phyloP scores from a whole-genome alignment of 1,140 invertebrate genomes.

The Oreohelix idahoensis region DNA sequence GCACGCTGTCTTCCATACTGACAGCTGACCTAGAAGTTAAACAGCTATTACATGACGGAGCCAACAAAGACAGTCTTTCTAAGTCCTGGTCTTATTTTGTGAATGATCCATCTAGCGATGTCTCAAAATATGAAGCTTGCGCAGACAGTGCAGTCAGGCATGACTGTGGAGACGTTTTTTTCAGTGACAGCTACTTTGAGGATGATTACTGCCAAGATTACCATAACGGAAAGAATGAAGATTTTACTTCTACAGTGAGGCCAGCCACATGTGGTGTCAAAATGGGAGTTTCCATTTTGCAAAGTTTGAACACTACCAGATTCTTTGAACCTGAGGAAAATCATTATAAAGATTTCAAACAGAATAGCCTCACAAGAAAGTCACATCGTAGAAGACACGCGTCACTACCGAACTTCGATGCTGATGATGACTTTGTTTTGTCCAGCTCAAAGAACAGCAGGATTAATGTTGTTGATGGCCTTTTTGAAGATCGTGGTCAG shows the following conservation, averaged over 20 bases:
- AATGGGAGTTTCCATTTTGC: neutral
- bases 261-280: neutral
- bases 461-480: neutral
- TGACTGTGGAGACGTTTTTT: no score
- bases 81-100: neutral
- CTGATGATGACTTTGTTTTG: neutral
- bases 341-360: neutral
- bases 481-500: no score
- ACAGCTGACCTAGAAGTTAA: neutral
- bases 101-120: neutral
- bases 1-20: neutral
- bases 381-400: neutral
- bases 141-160: neutral
- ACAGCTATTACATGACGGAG: neutral
- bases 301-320: neutral
- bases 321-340: neutral
- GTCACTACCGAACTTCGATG: neutral
- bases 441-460: neutral
- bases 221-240: neutral
- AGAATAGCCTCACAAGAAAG: neutral
- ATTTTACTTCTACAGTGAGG: neutral
- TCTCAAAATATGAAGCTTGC: neutral
- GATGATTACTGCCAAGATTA: neutral
- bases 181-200: neutral
- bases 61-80: neutral